Evolutionary conservation across 2,797 vertebrate species (phyloP), one percentile per base, ranked within the genome.

Genomic region (Tokudaia muenninki): DNA sequence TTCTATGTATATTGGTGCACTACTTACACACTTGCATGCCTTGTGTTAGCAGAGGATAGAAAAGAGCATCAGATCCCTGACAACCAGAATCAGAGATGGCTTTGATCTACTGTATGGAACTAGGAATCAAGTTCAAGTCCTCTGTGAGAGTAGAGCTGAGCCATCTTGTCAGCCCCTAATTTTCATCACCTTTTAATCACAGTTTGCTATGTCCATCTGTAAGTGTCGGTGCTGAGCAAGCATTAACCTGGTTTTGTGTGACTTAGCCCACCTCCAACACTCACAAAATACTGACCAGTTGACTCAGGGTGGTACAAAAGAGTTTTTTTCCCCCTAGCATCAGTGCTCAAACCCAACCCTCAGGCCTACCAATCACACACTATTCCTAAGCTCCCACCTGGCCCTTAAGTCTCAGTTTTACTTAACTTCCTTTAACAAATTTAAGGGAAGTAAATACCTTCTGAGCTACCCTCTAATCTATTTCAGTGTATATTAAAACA

Each of bases 401-500:
- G 26, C 8, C 6, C 24, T 16, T 70, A 41, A 59, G 63, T 34
- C 75, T 82, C 57, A 7, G 41, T 92, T 95, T 83, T 67, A 10
- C 65, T 96, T 29, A 78, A 37, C 22, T 74, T 95, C 92, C 16
- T 81, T 79, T 84, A 80, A 52, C 41, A 84, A 81, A 79, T 34
- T 72, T 52, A 80, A 91, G 6, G 82, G 31, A 94, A 92, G 55
- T 6, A 87, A 55, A 91, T 91, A 2, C n/a, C 57, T 12, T 92
- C 3, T 34, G 22, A 81, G 50, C 34, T 92, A 44, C 7, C 16
- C 26, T 93, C 34, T 82, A 57, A 84, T 77, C 55, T 87, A 10
- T 90, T 93, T 94, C 75, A 93, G 55, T 52, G 77, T 31, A 79
- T 79, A 5, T 90, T 83, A 94, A 94, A 90, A 87, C 6, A 44